Conservation (phyloP, 1,140 invertebrate genomes). For the Trichoplusia ni region DNA sequence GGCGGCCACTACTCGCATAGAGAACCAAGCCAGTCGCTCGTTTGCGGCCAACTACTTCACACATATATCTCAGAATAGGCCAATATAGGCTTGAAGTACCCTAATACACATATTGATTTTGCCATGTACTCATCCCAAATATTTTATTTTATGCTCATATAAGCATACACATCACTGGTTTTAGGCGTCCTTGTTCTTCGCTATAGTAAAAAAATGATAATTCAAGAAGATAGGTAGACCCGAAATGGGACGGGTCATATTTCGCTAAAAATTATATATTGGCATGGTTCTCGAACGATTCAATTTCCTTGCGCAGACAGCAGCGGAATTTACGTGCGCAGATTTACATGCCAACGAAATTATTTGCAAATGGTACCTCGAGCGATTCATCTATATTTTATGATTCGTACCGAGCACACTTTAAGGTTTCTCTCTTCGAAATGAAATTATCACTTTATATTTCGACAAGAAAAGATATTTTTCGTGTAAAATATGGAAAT, state of each 20-base stretch:
- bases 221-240: constrained; percentile 35
- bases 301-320: constrained; percentile 78
- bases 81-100: background rate
- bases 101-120: background rate
- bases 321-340: constrained; percentile 74
- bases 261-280: constrained; percentile 72
- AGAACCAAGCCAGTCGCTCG: constrained; percentile 28
- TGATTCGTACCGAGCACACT: constrained; percentile 47
- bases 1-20: constrained; percentile 56
- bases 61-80: constrained; percentile 35
- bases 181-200: background rate
- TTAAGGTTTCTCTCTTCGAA: constrained; percentile 34
- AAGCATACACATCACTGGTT: no score
- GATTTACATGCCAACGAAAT: constrained; percentile 75
- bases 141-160: background rate
- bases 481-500: constrained; percentile 34
- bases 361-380: constrained; percentile 70
- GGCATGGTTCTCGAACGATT: constrained; percentile 72
- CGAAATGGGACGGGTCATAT: constrained; percentile 43
- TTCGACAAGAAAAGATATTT: constrained; percentile 36
- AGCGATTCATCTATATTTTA: constrained; percentile 69
- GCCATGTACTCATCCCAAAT: background rate
- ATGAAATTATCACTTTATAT: constrained; percentile 44
- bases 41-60: constrained; percentile 40
- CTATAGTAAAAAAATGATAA: constrained; percentile 12